Conservation (phyloP, 2,888 invertebrate genomes). For the Ennomos quercinarius region DNA sequence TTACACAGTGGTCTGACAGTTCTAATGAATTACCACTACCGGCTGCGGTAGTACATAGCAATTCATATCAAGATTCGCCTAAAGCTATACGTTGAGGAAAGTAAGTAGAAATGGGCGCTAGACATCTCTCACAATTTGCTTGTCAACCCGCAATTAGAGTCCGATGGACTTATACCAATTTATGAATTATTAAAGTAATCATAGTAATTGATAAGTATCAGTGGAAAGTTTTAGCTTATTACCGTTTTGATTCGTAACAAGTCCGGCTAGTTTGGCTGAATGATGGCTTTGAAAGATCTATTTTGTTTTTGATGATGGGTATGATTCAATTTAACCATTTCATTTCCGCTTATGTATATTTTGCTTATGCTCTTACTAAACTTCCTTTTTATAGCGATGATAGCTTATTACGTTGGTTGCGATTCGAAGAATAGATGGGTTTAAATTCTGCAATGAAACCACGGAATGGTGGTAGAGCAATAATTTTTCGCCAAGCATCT, state of each 20-base stretch:
- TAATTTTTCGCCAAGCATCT: no score
- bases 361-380: background rate
- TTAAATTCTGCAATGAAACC: no score
- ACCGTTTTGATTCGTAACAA: slow-evolving; percentile 49
- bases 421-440: no score
- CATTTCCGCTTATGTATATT: slow-evolving; percentile 4
- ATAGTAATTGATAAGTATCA: slow-evolving; percentile 52
- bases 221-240: slow-evolving; percentile 51
- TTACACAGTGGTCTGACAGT: slow-evolving; percentile 38
- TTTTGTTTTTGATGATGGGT: slow-evolving; percentile 4
- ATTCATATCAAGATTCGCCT: slow-evolving; percentile 38
- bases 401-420: background rate
- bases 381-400: slow-evolving; percentile 8
- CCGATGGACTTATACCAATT: slow-evolving; percentile 54
- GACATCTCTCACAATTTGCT: slow-evolving; percentile 48
- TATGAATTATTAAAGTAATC: slow-evolving; percentile 58
- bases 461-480: no score
- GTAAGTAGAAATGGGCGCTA: slow-evolving; percentile 14
- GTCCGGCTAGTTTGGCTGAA: slow-evolving; percentile 34
- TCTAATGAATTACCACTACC: slow-evolving; percentile 36
- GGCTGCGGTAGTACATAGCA: slow-evolving; percentile 19
- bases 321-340: background rate
- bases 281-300: slow-evolving; percentile 25
- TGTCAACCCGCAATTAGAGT: slow-evolving; percentile 60
- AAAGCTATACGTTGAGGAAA: slow-evolving; percentile 30